These are phyloP conservation scores for Lasiurus borealis DNA, from an alignment of 2,113 vertebrate species.

Conservation along the genomic window DNA sequence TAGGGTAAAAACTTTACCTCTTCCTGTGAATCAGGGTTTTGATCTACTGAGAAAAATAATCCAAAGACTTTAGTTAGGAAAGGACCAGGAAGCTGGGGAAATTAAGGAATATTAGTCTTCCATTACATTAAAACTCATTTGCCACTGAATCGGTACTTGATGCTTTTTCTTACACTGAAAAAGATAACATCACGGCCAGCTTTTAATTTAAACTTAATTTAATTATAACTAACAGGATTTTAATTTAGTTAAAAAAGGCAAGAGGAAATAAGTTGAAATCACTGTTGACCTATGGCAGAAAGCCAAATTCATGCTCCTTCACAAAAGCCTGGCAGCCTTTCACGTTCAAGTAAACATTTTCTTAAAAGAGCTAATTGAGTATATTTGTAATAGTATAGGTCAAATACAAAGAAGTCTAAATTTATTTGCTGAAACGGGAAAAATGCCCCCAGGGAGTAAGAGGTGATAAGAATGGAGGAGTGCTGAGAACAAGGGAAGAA, in stretches of 20 bases:
- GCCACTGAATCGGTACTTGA: conserved; percentile 47
- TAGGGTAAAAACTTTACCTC: background rate
- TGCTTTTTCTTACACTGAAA: conserved; percentile 15
- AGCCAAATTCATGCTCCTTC: background rate
- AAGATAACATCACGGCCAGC: conserved; percentile 60
- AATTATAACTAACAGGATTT: conserved; percentile 51
- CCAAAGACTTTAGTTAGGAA: conserved; percentile 30
- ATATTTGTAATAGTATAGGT: background rate
- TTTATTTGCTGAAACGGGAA: conserved; percentile 73
- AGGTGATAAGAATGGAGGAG: background rate
- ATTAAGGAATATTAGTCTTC: conserved; percentile 75
- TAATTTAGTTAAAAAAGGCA: conserved; percentile 63
- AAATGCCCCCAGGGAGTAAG: conserved; percentile 59
- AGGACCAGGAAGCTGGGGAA: background rate
- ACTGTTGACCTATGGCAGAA: background rate
- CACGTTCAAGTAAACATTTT: conserved; percentile 43
- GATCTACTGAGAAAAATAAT: conserved; percentile 59
- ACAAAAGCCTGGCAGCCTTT: background rate
- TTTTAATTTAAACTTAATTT: conserved; percentile 70
- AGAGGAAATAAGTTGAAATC: conserved; percentile 40
- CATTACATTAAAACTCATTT: conserved; percentile 61
- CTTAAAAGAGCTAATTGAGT: conserved; percentile 47
- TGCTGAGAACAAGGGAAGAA: conserved; percentile 26
- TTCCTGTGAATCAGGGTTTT: conserved; percentile 55
- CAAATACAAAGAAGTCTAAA: conserved; percentile 1